Percentiles rank a stretch among this genome's conserved stretches.
phyloP scores from a whole-genome alignment of 2,888 invertebrate genomes.

The Phoronis australis region DNA sequence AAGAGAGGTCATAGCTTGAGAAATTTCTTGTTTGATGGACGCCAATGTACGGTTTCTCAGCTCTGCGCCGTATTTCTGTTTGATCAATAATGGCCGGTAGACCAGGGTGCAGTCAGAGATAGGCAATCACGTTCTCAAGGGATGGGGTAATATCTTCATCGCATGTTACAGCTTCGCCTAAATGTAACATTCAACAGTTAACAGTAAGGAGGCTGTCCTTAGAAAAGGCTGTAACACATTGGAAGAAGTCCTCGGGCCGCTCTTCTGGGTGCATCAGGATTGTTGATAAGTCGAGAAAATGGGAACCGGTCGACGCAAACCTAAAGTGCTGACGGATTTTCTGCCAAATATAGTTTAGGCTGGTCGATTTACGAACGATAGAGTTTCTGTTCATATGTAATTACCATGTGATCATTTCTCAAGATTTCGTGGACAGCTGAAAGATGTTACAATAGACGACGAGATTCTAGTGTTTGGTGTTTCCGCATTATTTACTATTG shows the following conservation, averaged over 20 bases:
- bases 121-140: constrained; percentile 16
- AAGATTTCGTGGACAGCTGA: no score
- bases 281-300: constrained; percentile 5
- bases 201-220: constrained; percentile 15
- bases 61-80: constrained; percentile 21
- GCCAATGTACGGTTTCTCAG: constrained; percentile 15
- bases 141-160: constrained; percentile 14
- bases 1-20: constrained; percentile 14
- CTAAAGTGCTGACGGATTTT: constrained; percentile 9
- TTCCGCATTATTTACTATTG: no score
- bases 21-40: constrained; percentile 21
- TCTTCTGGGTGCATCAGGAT: constrained; percentile 9
- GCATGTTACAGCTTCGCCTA: neutral
- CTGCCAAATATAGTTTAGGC: constrained; percentile 9
- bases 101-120: constrained; percentile 16
- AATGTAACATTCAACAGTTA: constrained; percentile 7
- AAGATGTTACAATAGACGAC: no score
- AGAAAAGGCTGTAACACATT: constrained; percentile 11
- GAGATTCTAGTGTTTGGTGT: no score
- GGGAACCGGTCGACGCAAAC: constrained; percentile 9
- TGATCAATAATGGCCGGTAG: constrained; percentile 14
- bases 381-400: no score
- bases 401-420: no score
- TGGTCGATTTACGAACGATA: constrained; percentile 6
- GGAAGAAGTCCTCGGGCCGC: constrained; percentile 9